Evolutionary conservation across 2,113 vertebrate species (phyloP).

Genomic region (Hippopotamus amphibius): DNA sequence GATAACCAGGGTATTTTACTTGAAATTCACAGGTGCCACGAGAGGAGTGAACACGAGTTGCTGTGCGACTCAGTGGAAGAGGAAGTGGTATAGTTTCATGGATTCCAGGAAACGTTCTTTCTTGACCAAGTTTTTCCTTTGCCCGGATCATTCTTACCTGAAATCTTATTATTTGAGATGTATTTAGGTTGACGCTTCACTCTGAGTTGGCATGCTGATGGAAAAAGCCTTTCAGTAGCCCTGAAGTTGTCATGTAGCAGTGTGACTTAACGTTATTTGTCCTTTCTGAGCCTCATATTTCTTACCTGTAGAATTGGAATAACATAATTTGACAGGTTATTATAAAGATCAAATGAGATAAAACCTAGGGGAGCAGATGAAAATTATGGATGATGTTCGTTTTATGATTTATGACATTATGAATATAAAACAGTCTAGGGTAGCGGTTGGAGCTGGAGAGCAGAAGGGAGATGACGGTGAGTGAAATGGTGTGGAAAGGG

Average conservation of each 20-base stretch:
- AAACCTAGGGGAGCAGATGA: neutral
- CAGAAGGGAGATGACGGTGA: neutral
- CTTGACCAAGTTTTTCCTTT: neutral
- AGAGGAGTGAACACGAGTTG: neutral
- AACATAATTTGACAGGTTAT: neutral
- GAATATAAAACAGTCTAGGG: neutral
- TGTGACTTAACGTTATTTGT: neutral
- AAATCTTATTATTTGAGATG: neutral
- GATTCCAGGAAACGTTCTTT: neutral
- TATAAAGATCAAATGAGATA: constrained; percentile 10
- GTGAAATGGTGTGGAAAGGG: neutral
- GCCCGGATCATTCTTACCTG: neutral
- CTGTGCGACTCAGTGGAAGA: neutral
- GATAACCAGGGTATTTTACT: neutral
- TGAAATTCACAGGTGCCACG: neutral
- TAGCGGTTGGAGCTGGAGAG: neutral
- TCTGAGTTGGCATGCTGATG: neutral
- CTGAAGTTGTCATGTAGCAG: neutral
- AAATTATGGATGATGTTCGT: neutral
- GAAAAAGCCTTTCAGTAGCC: neutral
- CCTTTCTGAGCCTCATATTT: neutral
- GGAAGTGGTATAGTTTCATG: neutral
- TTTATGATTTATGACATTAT: neutral
- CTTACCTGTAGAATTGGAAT: neutral
- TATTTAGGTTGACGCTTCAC: neutral